phyloP scores from a whole-genome alignment of 2,888 invertebrate genomes.

The Euplagia quadripunctaria region DNA sequence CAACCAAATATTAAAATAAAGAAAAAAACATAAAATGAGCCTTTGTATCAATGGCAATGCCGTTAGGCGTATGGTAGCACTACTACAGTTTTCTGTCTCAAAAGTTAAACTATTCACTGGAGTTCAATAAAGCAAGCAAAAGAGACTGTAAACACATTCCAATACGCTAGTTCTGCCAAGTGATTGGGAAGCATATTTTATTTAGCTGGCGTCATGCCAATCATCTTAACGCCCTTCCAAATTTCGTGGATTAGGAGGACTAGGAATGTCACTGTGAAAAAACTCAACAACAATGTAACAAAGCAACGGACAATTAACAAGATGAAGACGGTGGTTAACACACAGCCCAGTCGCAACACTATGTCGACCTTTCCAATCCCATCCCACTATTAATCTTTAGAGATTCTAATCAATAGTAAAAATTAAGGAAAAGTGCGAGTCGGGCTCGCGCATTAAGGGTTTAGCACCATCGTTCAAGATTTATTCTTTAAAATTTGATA shows the following conservation, averaged over 20 bases:
- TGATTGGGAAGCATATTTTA: background rate
- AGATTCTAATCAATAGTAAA: background rate
- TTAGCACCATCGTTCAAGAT: too few relatives aligned
- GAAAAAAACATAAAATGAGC: too few relatives aligned
- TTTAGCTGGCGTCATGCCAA: conserved; percentile 1
- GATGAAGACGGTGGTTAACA: background rate
- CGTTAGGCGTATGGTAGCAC: background rate
- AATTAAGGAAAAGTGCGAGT: too few relatives aligned
- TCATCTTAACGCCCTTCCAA: background rate
- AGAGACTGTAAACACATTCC: background rate
- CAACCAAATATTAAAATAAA: too few relatives aligned
- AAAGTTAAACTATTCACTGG: background rate
- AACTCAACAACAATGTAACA: background rate
- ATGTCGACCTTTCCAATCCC: background rate
- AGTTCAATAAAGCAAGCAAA: background rate
- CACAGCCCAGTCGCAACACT: background rate
- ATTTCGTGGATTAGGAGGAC: background rate
- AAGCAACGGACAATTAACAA: background rate
- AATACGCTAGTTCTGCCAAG: background rate
- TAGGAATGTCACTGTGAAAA: background rate
- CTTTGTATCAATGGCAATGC: too few relatives aligned
- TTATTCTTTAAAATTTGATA: too few relatives aligned
- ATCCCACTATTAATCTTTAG: too few relatives aligned
- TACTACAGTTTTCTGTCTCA: background rate
- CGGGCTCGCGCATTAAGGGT: too few relatives aligned